These are phyloP conservation scores for Musca vetustissima DNA, from an alignment of 1,140 invertebrate species.

Conservation along the genomic window DNA sequence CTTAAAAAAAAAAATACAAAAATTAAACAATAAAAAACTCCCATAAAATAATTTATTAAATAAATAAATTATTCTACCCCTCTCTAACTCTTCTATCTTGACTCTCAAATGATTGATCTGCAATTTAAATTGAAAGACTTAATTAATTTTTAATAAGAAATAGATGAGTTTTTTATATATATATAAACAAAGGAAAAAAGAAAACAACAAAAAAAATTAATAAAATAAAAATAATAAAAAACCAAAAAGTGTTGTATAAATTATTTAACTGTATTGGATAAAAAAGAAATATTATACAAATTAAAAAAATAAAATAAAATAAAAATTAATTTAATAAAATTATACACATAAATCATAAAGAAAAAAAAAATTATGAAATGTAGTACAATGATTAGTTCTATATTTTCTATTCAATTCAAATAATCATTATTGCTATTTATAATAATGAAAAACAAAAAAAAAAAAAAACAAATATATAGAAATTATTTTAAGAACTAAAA, in stretches of 20 bases:
- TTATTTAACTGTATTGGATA: no score
- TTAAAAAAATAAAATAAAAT: no score
- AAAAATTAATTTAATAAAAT: no score
- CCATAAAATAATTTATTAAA: no score
- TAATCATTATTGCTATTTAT: not conserved
- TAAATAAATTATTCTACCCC: no score
- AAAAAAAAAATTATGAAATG: no score
- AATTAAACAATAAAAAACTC: no score
- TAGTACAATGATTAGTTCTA: constrained; percentile 24
- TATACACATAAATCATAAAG: no score
- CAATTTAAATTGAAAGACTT: not conserved
- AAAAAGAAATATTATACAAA: constrained; percentile 26
- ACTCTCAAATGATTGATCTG: not conserved
- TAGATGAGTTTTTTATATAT: constrained; percentile 26
- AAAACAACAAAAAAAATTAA: no score
- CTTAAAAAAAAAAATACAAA: no score
- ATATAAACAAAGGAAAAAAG: not conserved
- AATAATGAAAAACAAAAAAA: not conserved
- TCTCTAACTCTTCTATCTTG: no score
- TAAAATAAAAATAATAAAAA: constrained; percentile 9
- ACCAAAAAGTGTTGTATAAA: constrained; percentile 17
- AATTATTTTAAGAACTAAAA: not conserved
- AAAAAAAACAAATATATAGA: not conserved
- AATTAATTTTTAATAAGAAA: constrained; percentile 6
- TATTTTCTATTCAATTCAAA: not conserved